phyloP scores from a whole-genome alignment of 2,888 invertebrate species.

The Tenthredo distinguenda region DNA sequence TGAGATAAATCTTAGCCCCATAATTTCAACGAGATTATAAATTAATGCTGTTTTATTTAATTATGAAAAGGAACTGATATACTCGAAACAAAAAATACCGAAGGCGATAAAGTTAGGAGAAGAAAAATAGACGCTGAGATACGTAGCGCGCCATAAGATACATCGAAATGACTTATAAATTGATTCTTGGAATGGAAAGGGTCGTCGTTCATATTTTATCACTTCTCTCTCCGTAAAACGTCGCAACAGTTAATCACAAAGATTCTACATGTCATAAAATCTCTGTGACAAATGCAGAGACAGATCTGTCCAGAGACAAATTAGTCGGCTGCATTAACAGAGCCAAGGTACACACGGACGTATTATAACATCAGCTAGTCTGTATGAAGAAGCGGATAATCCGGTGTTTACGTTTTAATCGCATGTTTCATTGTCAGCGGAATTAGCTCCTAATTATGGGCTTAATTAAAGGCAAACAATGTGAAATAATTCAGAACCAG shows the following conservation, averaged over 20 bases:
- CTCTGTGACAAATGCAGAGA: not conserved
- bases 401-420: not conserved
- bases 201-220: not conserved
- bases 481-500: not conserved
- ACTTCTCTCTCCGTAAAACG: not conserved
- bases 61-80: not conserved
- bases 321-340: not conserved
- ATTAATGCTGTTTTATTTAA: not conserved
- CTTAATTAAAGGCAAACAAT: conserved; percentile 28
- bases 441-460: conserved; percentile 9
- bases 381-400: not conserved
- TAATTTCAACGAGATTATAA: not conserved
- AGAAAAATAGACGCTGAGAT: not conserved
- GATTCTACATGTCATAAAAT: not conserved
- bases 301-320: not conserved
- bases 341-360: not conserved
- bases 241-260: not conserved
- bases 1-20: not conserved
- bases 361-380: not conserved
- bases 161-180: conserved; percentile 2
- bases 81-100: not conserved
- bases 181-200: not conserved
- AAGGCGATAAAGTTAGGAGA: not conserved
- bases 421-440: not conserved
- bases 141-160: not conserved